Evolutionary conservation across 2,888 invertebrate genomes (phyloP).

Genomic region (Empis stercorea): DNA sequence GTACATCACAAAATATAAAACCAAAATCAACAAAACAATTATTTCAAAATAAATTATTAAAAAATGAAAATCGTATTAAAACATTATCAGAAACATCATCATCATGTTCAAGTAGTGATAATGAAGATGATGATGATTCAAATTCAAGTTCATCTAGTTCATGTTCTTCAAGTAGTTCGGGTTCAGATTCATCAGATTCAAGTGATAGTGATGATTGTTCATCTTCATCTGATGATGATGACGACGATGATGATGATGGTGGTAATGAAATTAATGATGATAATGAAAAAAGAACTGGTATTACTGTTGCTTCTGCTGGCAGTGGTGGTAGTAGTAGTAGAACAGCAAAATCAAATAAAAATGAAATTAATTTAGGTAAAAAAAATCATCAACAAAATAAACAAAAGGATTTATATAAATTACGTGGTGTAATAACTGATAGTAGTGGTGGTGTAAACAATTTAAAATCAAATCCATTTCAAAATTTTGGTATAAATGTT

Average conservation of each 20-base stretch:
- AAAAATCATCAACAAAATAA: constrained; percentile 14
- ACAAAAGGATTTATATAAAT: constrained; percentile 12
- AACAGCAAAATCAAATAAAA: not conserved
- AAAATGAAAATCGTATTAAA: constrained; percentile 14
- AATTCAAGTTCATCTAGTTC: constrained; percentile 29
- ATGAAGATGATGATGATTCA: constrained; percentile 30
- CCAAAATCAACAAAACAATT: not conserved
- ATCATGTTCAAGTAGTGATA: constrained; percentile 32
- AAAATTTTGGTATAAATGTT: constrained; percentile 14
- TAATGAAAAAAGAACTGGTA: constrained; percentile 18
- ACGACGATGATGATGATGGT: constrained; percentile 23
- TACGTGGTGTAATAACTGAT: constrained; percentile 5
- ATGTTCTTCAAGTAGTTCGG: constrained; percentile 31
- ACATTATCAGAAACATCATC: constrained; percentile 32
- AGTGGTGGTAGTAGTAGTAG: too few relatives aligned
- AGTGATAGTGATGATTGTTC: constrained; percentile 24
- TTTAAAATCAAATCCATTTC: constrained; percentile 15
- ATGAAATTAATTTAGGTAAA: constrained; percentile 8
- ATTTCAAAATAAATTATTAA: not conserved
- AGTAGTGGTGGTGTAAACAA: constrained; percentile 13
- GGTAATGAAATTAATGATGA: constrained; percentile 28
- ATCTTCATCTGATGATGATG: constrained; percentile 31
- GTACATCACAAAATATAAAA: not conserved
- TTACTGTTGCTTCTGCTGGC: too few relatives aligned
- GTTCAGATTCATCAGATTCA: constrained; percentile 32